Evolutionary conservation across 2,797 vertebrate genomes (phyloP), one percentile per base, ranked within the genome.

Genomic region (Chiloscyllium punctatum): DNA sequence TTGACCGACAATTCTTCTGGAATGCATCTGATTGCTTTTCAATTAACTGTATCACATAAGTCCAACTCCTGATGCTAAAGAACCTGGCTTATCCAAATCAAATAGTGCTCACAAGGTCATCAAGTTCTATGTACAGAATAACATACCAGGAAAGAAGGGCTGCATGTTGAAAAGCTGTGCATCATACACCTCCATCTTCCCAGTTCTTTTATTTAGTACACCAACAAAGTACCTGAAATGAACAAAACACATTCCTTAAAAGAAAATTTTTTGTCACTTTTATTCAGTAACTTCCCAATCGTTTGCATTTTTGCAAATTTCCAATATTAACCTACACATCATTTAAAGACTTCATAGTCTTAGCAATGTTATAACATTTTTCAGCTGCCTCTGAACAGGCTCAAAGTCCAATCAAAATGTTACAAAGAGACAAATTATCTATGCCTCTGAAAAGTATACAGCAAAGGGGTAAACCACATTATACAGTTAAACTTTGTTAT

Each of bases 141-240:
- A 95, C 96, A 62, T 97, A 99, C 99, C 99, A 98, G 98, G 97
- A 96, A 99, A 97, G 16, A 98, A 95, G 0, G 99, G 99, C 79
- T 98, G 98, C 98, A 99, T 98, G 95, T 98, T 98, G 96, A 99
- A 99, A 57, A 98, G 96, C 96, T 99, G 98, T 90, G 99, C 98
- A 16, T 97, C 98, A 96, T 99, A 98, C 37, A 99, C 97, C 48
- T 99, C 98, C 99, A 99, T 99, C 95, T 97, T 96, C 96, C 98
- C 98, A 48, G 98, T 98, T 62, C 96, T 96, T 97, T 98, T 99
- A 97, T 99, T 97, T 95, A 99, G 95, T 91, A 99, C 98, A 0
- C 99, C 99, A 25, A 99, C 97, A 97, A 98, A 99, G 96, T 99
- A 99, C 95, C 99, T 99, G 96, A 15, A 90, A 18, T 16, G n/a